Conservation (phyloP, 2,888 invertebrate species). For the Yponomeuta sedellus region DNA sequence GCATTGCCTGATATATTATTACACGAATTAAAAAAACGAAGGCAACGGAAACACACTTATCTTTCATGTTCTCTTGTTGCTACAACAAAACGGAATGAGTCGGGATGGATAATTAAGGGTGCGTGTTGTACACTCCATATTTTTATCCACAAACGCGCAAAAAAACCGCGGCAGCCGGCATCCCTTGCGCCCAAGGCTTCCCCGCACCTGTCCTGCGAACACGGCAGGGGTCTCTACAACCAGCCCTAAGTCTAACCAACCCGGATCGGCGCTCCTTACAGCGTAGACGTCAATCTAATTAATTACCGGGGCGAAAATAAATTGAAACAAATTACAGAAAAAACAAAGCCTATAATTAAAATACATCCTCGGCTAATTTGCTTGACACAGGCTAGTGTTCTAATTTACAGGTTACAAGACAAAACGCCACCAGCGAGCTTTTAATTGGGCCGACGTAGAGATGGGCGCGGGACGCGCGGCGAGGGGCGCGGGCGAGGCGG, state of each 20-base stretch:
- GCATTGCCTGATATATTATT: neutral
- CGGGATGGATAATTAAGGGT: conserved; percentile 9
- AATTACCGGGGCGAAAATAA: neutral
- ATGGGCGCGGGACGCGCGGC: conserved; percentile 25
- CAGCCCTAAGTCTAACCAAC: neutral
- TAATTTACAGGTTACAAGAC: conserved; percentile 28
- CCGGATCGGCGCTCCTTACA: neutral
- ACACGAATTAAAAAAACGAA: neutral
- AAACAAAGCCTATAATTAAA: conserved; percentile 4
- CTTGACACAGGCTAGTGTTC: conserved; percentile 12
- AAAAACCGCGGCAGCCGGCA: conserved; percentile 7
- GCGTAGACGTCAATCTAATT: neutral
- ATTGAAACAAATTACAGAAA: neutral
- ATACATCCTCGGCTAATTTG: conserved; percentile 9
- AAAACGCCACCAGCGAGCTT: conserved; percentile 48
- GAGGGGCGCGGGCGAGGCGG: conserved; percentile 24
- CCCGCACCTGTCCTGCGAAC: conserved; percentile 10
- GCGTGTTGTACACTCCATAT: conserved; percentile 3
- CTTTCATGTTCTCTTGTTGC: conserved; percentile 22
- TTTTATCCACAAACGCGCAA: neutral
- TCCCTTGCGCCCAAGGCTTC: conserved; percentile 3
- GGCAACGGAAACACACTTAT: neutral
- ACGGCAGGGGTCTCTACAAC: conserved; percentile 1
- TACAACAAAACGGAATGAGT: conserved; percentile 32
- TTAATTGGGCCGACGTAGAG: conserved; percentile 61